Conservation (phyloP, 2,797 vertebrate species). For the Melanotaenia boesemani region DNA sequence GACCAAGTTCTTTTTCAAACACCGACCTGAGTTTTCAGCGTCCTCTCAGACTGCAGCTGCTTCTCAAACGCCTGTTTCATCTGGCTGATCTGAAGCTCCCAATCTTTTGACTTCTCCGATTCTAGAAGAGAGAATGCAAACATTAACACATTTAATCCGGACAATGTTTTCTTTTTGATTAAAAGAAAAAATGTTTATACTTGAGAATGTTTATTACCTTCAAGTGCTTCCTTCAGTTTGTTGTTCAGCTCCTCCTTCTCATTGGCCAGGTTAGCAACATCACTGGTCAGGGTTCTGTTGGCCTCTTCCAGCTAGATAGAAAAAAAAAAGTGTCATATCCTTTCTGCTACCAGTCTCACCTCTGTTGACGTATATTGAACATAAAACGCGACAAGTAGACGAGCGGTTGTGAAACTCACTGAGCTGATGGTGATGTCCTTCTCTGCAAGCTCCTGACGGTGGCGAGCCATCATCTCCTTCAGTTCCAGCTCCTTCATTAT, state of each 20-base stretch:
- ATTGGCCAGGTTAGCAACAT: constrained; percentile 95
- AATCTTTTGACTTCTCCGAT: constrained; percentile 87
- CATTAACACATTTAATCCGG: neutral
- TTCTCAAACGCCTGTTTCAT: constrained; percentile 93
- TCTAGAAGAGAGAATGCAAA: constrained; percentile 77
- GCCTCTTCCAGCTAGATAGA: constrained; percentile 92
- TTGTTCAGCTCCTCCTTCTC: constrained; percentile 98
- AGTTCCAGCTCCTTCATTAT: constrained; percentile 99
- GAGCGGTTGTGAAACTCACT: constrained; percentile 78
- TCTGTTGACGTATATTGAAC: neutral
- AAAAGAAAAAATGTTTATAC: neutral
- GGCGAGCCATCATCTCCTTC: constrained; percentile 98
- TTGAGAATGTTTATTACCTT: constrained; percentile 52
- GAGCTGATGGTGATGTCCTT: constrained; percentile 95
- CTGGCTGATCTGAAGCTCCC: constrained; percentile 87
- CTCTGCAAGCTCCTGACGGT: constrained; percentile 93
- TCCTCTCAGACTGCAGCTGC: constrained; percentile 93
- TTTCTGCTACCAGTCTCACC: neutral
- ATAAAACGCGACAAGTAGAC: neutral
- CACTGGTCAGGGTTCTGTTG: constrained; percentile 94
- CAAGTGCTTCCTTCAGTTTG: constrained; percentile 87
- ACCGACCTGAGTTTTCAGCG: constrained; percentile 94
- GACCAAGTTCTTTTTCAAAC: neutral
- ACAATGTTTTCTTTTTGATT: neutral
- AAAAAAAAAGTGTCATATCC: constrained; percentile 2